Conservation (phyloP, 2,797 vertebrate species). For the Sparus aurata region DNA sequence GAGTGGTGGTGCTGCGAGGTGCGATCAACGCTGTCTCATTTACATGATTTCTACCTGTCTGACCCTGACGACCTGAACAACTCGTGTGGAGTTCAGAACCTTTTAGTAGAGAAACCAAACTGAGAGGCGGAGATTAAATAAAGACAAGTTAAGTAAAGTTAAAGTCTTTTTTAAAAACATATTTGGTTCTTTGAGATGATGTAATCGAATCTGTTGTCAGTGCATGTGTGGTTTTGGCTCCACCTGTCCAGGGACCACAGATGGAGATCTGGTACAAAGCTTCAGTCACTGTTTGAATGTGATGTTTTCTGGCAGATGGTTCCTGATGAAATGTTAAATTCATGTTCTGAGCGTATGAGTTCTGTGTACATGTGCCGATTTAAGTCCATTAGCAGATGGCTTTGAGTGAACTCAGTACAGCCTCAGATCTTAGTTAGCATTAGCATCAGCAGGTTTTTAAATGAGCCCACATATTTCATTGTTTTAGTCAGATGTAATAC, state of each 20-base stretch:
- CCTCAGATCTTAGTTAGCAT: no score
- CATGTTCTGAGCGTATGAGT: neutral
- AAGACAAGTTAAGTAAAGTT: no score
- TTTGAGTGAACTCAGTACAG: no score
- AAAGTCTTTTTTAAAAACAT: neutral
- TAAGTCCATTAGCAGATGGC: no score
- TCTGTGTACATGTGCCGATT: no score
- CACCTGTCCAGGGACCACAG: conserved; percentile 24
- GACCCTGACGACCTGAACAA: neutral
- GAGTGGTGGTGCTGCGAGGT: neutral
- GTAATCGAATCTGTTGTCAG: neutral
- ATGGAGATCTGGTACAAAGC: neutral
- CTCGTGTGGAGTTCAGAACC: neutral
- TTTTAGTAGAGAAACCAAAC: no score
- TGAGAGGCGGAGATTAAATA: no score
- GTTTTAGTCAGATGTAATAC: no score
- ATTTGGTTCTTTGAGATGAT: neutral
- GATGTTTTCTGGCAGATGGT: neutral
- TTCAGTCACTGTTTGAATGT: accelerated
- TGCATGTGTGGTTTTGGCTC: conserved; percentile 5
- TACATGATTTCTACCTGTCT: neutral
- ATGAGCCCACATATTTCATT: no score
- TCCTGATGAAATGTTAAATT: neutral
- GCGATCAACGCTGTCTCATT: neutral
- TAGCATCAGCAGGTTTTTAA: no score